Conservation (phyloP, 1,140 invertebrate genomes). For the Tetragonula clypearis region DNA sequence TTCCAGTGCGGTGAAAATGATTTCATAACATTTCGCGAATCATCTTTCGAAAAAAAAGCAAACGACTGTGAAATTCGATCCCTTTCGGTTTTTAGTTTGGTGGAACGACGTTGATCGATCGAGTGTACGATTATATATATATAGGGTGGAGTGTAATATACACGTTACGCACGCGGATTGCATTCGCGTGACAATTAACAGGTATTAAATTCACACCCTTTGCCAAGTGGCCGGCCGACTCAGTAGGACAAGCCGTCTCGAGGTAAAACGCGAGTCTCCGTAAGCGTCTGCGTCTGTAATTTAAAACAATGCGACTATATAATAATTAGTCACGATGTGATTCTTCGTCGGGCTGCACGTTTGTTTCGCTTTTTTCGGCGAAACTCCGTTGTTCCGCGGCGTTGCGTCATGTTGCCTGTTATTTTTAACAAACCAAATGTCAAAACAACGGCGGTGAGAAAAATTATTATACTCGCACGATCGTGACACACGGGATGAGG, state of each 20-base stretch:
- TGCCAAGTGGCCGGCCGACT: slow-evolving; percentile 55
- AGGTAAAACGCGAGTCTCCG: slow-evolving; percentile 25
- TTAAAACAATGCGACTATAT: not conserved
- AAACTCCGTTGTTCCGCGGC: not conserved
- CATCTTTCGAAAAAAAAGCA: not conserved
- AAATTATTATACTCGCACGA: not conserved
- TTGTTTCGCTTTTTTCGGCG: too few relatives aligned
- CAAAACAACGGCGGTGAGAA: not conserved
- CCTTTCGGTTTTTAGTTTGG: not conserved
- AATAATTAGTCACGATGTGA: not conserved
- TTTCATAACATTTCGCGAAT: not conserved
- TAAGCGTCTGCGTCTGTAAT: not conserved
- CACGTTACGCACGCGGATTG: slow-evolving; percentile 26
- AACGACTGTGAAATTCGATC: not conserved
- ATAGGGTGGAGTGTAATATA: not conserved
- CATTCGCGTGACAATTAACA: slow-evolving; percentile 59
- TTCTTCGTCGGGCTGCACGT: not conserved
- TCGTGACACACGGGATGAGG: too few relatives aligned
- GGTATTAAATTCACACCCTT: slow-evolving; percentile 54
- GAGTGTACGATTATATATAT: not conserved
- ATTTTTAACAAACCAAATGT: not conserved
- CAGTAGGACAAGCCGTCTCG: slow-evolving; percentile 55
- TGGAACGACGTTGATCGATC: not conserved
- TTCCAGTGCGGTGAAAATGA: too few relatives aligned
- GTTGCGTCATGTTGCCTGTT: not conserved